Percentiles rank a stretch among this genome's conserved stretches.
Evolutionary conservation across 2,888 invertebrate species (phyloP).

Genomic region (Cistogaster globosa): DNA sequence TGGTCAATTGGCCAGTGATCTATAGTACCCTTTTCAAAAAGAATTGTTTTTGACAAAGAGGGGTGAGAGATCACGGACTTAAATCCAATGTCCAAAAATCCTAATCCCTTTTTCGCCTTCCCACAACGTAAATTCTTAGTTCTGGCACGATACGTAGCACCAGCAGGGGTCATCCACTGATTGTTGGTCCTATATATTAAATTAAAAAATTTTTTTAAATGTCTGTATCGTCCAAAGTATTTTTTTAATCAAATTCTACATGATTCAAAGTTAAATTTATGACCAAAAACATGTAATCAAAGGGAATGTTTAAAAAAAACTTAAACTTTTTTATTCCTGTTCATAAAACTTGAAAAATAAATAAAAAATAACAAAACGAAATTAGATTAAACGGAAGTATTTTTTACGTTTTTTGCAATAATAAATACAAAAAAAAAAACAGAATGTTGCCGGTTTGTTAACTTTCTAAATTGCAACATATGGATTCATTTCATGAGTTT

Average conservation of each 20-base stretch:
- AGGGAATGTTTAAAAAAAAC: conserved; percentile 58
- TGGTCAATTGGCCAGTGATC: too few relatives aligned
- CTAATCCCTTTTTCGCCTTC: too few relatives aligned
- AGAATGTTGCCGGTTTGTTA: conserved; percentile 17
- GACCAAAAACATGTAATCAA: conserved; percentile 56
- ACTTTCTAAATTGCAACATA: conserved; percentile 68
- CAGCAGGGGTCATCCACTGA: too few relatives aligned
- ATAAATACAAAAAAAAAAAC: background rate
- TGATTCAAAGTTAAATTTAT: conserved; percentile 63
- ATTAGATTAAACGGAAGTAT: conserved; percentile 69
- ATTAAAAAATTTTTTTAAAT: conserved; percentile 28
- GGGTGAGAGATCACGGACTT: too few relatives aligned
- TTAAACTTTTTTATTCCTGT: background rate
- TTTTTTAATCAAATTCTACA: conserved; percentile 44
- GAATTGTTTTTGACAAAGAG: too few relatives aligned
- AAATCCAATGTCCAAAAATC: too few relatives aligned
- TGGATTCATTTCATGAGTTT: conserved; percentile 56
- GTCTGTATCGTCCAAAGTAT: conserved; percentile 1
- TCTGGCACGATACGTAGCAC: too few relatives aligned
- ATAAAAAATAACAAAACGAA: conserved; percentile 27
- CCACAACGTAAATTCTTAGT: too few relatives aligned
- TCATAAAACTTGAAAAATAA: background rate
- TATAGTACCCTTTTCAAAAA: too few relatives aligned
- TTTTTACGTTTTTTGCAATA: conserved; percentile 30
- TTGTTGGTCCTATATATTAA: background rate